Percentiles rank a stretch among this genome's conserved stretches.
Conservation (phyloP, 2,888 invertebrate species). For the Elmis aenea region DNA sequence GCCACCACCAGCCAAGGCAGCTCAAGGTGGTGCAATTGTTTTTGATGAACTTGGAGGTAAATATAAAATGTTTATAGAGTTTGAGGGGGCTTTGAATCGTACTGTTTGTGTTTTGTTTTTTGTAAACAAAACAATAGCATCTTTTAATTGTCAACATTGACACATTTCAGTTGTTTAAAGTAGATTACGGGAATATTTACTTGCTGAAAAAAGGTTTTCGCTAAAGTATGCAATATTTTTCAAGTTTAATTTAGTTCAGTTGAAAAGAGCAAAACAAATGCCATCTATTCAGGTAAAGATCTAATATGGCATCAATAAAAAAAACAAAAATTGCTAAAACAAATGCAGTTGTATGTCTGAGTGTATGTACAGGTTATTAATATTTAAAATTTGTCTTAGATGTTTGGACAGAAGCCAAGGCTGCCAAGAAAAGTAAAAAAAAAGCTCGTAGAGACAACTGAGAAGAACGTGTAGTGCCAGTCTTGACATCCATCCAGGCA, state of each 20-base stretch:
- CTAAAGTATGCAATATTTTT: no score
- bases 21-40: slow-evolving; percentile 41
- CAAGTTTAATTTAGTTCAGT: no score
- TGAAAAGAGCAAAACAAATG: no score
- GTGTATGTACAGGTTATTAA: no score
- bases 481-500: slow-evolving; percentile 21
- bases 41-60: slow-evolving; percentile 60
- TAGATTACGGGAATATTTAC: no score
- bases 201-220: no score
- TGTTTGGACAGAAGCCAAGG: slow-evolving; percentile 71
- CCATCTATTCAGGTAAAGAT: no score
- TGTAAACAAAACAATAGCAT: slow-evolving; percentile 1
- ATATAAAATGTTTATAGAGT: slow-evolving; percentile 13
- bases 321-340: no score
- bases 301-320: no score
- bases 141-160: no score
- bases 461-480: slow-evolving; percentile 10
- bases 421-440: slow-evolving; percentile 70
- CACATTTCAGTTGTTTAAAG: no score
- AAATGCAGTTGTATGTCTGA: no score
- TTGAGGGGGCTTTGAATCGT: slow-evolving; percentile 1
- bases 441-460: slow-evolving; percentile 70
- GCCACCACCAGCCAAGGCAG: slow-evolving; percentile 15
- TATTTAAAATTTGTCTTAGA: slow-evolving; percentile 48
- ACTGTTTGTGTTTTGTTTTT: slow-evolving; percentile 4